Evolutionary conservation across 2,888 invertebrate genomes (phyloP).

Genomic region (Micropterix aruncella): DNA sequence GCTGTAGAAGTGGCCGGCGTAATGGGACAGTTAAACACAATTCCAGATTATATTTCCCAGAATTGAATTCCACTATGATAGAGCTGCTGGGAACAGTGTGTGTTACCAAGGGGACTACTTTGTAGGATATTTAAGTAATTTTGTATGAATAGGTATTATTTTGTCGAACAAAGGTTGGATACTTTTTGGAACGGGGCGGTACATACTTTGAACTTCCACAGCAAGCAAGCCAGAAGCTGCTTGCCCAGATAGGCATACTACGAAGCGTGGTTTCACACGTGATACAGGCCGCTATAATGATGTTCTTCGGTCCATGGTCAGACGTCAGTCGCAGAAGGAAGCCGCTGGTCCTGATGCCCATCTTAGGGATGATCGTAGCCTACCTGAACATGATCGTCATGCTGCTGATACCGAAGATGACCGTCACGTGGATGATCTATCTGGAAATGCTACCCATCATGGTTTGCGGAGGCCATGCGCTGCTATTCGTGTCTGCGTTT

Average conservation of each 20-base stretch:
- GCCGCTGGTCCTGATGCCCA: constrained; percentile 38
- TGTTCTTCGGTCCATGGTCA: constrained; percentile 48
- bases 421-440: constrained; percentile 28
- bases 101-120: no score
- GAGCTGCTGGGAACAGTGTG: no score
- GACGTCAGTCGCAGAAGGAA: constrained; percentile 43
- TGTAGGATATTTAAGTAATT: no score
- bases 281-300: constrained; percentile 43
- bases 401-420: constrained; percentile 29
- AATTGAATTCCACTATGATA: no score
- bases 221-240: constrained; percentile 39
- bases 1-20: no score
- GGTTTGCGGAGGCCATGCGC: constrained; percentile 50
- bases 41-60: no score
- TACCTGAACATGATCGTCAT: constrained; percentile 30
- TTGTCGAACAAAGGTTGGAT: no score
- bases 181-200: no score
- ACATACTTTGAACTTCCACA: no score
- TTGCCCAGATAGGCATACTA: constrained; percentile 54
- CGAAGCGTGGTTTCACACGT: constrained; percentile 33
- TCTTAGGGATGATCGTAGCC: constrained; percentile 38
- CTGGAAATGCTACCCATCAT: constrained; percentile 49
- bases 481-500: constrained; percentile 61
- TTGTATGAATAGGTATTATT: no score
- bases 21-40: no score